Base-by-base conservation (phyloP, 2,797 vertebrate genomes). In the Sebastes cheni region DNA sequence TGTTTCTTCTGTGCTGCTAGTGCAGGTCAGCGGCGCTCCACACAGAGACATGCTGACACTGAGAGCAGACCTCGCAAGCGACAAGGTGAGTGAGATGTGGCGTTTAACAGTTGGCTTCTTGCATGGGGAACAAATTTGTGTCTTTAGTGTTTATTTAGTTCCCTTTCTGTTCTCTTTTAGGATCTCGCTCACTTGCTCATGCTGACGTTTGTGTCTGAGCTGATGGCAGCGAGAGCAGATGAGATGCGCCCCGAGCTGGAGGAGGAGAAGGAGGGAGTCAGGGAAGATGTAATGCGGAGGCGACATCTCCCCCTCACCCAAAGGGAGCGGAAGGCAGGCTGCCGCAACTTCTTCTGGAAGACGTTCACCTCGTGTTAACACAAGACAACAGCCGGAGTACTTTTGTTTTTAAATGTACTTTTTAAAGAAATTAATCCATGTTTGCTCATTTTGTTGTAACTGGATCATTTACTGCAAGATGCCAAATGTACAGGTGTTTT, bases 331-430 rank as follows among this genome's bases (percentile, higher is more conserved):
- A 96, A 96, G 67, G 93, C 94, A 0, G 96, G 96, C 79, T 96
- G 96, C 85, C 94, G 95, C 23, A 96, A 93, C 90, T 97, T 96
- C 91, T 97, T 95, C 87, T 97, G 96, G 96, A 97, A 97, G 83
- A 96, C 95, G 0, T 97, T 96, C 89, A 96, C 96, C 30, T 95
- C 95, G 0, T 96, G 96, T 90, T 96, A 94, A 82, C 65, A 3
- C 23, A 3, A 42, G 20, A 27, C 6, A 3, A 3, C 16, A 22
- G 9, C 16, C 2, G 2, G 8, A 50, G 23, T 6, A 11, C 20
- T 30, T 72, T 52, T 27, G 5, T 67, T 76, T 65, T 64, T 39
- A 5, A 23, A 23, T 50, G 34, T 46, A 27, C 5, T 36, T 69
- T 73, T 61, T 32, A 16, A 25, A 25, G 25, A 2, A 67, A 18